Conservation (phyloP, 2,888 invertebrate species). For the Drosophila kambysellisi region DNA sequence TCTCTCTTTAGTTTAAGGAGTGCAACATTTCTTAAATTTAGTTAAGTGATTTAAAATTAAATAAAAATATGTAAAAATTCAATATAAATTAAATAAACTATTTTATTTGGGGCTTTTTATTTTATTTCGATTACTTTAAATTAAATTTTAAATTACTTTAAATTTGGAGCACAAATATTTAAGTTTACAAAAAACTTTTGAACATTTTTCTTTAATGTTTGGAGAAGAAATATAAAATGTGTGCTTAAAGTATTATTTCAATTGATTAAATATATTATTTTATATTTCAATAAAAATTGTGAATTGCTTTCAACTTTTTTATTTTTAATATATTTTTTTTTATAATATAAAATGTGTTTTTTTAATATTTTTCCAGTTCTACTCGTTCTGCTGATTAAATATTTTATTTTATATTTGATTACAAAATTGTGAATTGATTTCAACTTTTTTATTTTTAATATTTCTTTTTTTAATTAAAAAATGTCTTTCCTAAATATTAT, state of each 20-base stretch:
- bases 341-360: too few species aligned
- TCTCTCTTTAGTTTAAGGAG: not conserved
- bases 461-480: too few species aligned
- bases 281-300: too few species aligned
- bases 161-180: not conserved
- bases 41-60: not conserved
- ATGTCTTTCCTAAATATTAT: too few species aligned
- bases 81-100: not conserved
- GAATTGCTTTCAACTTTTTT: too few species aligned
- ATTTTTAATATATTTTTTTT: too few species aligned
- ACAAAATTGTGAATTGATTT: too few species aligned
- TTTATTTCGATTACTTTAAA: not conserved
- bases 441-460: too few species aligned
- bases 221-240: not conserved
- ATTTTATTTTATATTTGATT: too few species aligned
- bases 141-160: too few species aligned
- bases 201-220: rapidly evolving
- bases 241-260: not conserved
- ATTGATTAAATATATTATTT: too few species aligned
- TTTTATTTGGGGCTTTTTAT: not conserved
- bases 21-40: not conserved
- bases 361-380: not conserved
- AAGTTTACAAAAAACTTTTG: not conserved
- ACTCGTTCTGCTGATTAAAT: too few species aligned
- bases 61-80: not conserved